Evolutionary conservation across 2,888 invertebrate genomes (phyloP).

Genomic region (Sesamia inferens): DNA sequence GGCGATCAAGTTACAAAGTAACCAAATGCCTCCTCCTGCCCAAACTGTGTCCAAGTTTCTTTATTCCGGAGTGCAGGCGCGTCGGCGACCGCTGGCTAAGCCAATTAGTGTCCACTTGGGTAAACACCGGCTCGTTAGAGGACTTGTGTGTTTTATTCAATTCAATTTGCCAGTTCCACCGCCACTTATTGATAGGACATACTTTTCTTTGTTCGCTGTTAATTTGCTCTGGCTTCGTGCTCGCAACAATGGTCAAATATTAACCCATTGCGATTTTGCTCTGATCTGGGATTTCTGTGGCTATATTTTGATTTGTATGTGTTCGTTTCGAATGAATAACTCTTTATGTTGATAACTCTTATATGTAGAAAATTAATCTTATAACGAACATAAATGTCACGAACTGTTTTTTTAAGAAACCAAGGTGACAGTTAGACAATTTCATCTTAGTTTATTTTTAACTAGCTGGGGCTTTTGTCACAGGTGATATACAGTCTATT

Average conservation of each 20-base stretch:
- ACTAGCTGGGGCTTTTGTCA: background rate
- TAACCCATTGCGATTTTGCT: constrained; percentile 52
- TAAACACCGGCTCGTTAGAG: constrained; percentile 90
- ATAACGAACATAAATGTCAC: background rate
- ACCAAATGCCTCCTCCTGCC: constrained; percentile 67
- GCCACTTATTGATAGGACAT: constrained; percentile 87
- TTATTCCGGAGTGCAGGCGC: constrained; percentile 64
- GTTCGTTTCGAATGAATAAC: background rate
- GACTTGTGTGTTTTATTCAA: constrained; percentile 90
- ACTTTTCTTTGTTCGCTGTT: constrained; percentile 79
- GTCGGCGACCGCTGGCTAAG: constrained; percentile 88
- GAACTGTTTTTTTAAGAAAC: background rate
- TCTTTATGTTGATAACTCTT: background rate
- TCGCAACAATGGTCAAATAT: constrained; percentile 60
- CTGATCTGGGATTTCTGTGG: constrained; percentile 31
- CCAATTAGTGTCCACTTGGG: constrained; percentile 90
- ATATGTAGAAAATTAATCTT: background rate
- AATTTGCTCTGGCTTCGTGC: constrained; percentile 73
- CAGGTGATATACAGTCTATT: background rate
- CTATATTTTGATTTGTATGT: constrained; percentile 9
- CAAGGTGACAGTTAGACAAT: background rate
- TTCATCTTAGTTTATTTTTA: background rate
- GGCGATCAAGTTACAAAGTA: constrained; percentile 39
- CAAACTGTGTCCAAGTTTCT: constrained; percentile 66
- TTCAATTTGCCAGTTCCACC: constrained; percentile 88